These are phyloP conservation scores for Bugulina stolonifera DNA, from an alignment of 2,888 invertebrate species.

Conservation along the genomic window DNA sequence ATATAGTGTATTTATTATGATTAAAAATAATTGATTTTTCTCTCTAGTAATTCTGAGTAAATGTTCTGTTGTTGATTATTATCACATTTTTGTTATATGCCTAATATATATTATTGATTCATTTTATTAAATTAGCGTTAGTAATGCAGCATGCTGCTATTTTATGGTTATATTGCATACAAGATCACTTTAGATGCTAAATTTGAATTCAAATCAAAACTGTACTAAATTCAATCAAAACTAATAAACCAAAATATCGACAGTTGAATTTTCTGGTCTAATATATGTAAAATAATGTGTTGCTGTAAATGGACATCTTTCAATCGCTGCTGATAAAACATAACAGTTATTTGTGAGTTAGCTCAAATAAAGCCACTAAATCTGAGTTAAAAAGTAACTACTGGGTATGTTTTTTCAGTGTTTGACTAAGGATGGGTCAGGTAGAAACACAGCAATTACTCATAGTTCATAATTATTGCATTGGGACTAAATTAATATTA, in stretches of 20 bases:
- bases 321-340: no score
- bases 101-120: constrained; percentile 23
- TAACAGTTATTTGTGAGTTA: no score
- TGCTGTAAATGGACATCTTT: no score
- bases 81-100: constrained; percentile 23
- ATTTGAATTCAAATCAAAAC: constrained; percentile 3
- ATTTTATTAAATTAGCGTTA: constrained; percentile 24
- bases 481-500: no score
- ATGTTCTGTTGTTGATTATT: constrained; percentile 24
- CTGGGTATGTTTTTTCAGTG: no score
- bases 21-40: constrained; percentile 26
- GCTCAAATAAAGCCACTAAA: no score
- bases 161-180: not conserved
- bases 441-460: no score
- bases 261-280: not conserved
- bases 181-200: not conserved
- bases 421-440: no score
- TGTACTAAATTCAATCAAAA: constrained; percentile 20
- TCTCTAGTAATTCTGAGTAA: constrained; percentile 19
- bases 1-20: constrained; percentile 1
- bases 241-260: constrained; percentile 12
- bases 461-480: no score
- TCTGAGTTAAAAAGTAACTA: no score
- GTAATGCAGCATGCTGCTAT: not conserved
- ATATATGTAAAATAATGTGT: no score